Evolutionary conservation across 2,113 vertebrate genomes (phyloP), one percentile per base, ranked within the genome.

Genomic region (Piaya cayana): DNA sequence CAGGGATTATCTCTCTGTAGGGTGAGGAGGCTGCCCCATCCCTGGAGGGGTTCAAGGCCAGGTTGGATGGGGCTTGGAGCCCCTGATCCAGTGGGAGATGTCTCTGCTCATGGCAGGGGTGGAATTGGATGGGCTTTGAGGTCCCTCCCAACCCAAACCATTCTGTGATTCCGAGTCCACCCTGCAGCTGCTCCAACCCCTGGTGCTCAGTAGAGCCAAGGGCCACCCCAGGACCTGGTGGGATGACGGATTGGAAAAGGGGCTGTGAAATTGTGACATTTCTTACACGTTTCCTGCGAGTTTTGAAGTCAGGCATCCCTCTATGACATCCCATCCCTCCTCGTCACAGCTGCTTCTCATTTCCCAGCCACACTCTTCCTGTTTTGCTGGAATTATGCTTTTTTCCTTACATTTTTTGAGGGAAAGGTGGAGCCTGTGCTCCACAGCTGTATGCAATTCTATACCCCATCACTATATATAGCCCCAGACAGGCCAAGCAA

Each of bases 301-400:
- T 50, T 90, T 56, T 25, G 92, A 74, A 94, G 88, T 55, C 82
- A 77, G 58, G 45, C 60, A 81, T 79, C 95, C 65, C 69, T 18
- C n/a, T 27, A 2, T 15, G 79, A 70, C 71, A 90, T 71, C 92
- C 71, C 90, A 60, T 86, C 80, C 90, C 93, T 96, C 91, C 78
- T 82, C 95, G 87, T 89, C 87, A 69, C 95, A 97, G 96, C 97
- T 97, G 97, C 92, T 97, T 84, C 81, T 97, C 86, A 90, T 97
- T 97, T 93, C 55, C 89, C 92, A 91, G 47, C 76, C 71, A 18
- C 22, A 11, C 14, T 8, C 36, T 91, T 95, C 94, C 93, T 94
- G 93, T 91, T 94, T 69, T 68, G 34, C 86, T 92, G 67, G 52
- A 78, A 30, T 11, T 22, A 49, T 11, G 10, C 47, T 62, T 88